Base-by-base conservation (phyloP, 2,888 invertebrate genomes). In the Volucella inflata region DNA sequence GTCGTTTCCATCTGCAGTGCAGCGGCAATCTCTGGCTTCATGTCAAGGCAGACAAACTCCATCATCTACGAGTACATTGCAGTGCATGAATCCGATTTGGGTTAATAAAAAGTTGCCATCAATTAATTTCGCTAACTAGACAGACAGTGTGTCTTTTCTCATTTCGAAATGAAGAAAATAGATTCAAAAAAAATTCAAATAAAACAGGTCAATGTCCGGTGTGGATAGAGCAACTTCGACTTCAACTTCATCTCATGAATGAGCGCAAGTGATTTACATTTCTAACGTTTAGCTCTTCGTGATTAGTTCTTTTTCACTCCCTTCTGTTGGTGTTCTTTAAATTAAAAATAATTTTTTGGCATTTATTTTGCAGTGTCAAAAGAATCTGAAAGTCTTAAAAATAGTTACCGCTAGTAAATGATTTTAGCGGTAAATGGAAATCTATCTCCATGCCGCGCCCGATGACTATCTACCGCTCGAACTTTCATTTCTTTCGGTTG, bases 371-470 rank as follows among this genome's bases (percentile, higher is more conserved):
- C n/a, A 4, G 9, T 17, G 51, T 17, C 17, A 17, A 55, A 38
- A 14, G 10, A 30, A 16, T 50, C 50, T 42, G 60, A 62, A 72
- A 72, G 72, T 57, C 46, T 70, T 68, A 10, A 21, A 21, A 53
- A 42, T 51, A 48, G 64, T 10, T 36, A 17, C 65, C 46, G 67
- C 21, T 42, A 44, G 44, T 30, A 6, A 51, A 64, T 53, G 17
- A 57, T 75, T 55, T 64, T 65, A 65, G 65, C 75, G 55, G 75
- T 76, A 76, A 76, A 76, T 67, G 57, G 75, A 76, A 76, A 76
- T 76, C 44, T 16, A 65, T 67, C 48, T 42, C 6, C 38, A 60
- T 17, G 51, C 50, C 42, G 21, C 21, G 40, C n/a, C 44, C 21
- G 40, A 62, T 60, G 48, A 30, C 44, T 62, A 60, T 51, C 14